Conservation (phyloP, 2,113 vertebrate species). For the Pluvialis apricaria region DNA sequence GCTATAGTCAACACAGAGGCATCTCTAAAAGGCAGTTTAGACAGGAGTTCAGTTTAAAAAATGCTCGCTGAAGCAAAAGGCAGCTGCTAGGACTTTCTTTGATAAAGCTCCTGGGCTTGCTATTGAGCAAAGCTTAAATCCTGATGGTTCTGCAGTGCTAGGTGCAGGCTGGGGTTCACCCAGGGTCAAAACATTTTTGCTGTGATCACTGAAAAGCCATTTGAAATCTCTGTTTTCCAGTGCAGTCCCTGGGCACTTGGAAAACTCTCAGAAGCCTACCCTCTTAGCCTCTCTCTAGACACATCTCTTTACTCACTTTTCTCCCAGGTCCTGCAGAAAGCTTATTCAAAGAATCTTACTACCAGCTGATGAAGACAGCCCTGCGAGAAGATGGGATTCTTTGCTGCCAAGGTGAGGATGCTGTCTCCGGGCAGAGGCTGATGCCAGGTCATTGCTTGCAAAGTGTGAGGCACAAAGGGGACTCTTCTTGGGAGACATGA, state of each 20-base stretch:
- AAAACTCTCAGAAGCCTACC: neutral
- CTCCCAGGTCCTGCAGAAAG: slow-evolving; percentile 90
- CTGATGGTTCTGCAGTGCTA: neutral
- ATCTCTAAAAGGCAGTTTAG: neutral
- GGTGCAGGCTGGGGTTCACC: neutral
- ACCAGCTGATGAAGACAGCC: slow-evolving; percentile 96
- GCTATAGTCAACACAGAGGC: neutral
- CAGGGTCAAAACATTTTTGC: neutral
- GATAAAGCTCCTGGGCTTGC: neutral
- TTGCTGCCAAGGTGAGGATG: slow-evolving; percentile 90
- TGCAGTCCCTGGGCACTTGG: neutral
- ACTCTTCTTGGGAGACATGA: neutral
- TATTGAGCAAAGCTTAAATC: neutral
- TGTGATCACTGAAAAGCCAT: neutral
- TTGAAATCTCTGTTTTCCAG: neutral
- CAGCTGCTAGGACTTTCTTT: neutral
- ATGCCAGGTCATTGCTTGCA: neutral
- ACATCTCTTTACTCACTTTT: neutral
- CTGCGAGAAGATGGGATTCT: slow-evolving; percentile 90
- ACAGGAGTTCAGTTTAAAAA: neutral
- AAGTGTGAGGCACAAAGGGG: neutral
- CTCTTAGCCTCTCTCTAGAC: neutral
- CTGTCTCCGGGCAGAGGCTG: neutral
- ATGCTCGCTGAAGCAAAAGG: neutral
- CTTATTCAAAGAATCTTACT: slow-evolving; percentile 97